These are phyloP conservation scores for Psylliodes chrysocephalus DNA, from an alignment of 2,888 invertebrate genomes.

Conservation along the genomic window DNA sequence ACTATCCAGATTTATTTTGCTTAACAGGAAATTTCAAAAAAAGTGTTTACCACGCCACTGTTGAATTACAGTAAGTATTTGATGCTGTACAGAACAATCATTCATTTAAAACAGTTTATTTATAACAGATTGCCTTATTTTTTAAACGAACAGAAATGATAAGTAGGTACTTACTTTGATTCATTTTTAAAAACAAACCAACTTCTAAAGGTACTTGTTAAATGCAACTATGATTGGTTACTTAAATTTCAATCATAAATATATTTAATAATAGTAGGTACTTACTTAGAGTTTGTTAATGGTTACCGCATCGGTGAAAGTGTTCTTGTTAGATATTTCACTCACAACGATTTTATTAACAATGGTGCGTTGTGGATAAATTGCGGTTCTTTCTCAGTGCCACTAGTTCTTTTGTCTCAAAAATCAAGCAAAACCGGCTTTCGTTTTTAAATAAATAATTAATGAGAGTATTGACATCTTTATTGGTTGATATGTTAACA, in stretches of 20 bases:
- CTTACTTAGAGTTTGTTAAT: not conserved
- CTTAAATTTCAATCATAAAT: too few relatives aligned
- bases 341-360: not conserved
- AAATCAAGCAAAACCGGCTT: slow-evolving; percentile 14
- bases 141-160: not conserved
- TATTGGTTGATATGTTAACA: too few relatives aligned
- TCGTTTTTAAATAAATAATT: not conserved
- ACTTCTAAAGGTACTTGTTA: too few relatives aligned
- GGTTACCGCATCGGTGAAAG: not conserved
- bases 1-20: too few relatives aligned
- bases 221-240: too few relatives aligned
- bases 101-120: not conserved
- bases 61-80: too few relatives aligned
- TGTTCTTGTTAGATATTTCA: not conserved
- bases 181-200: too few relatives aligned
- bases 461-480: too few relatives aligned
- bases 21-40: not conserved
- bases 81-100: not conserved
- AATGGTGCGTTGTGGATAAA: not conserved
- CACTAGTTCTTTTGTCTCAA: not conserved
- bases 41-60: not conserved
- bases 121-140: not conserved
- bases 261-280: too few relatives aligned
- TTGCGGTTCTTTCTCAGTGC: not conserved
- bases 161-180: not conserved